These are phyloP conservation scores for Drosophila parthenogenetica DNA, from an alignment of 2,888 invertebrate genomes.

Conservation along the genomic window DNA sequence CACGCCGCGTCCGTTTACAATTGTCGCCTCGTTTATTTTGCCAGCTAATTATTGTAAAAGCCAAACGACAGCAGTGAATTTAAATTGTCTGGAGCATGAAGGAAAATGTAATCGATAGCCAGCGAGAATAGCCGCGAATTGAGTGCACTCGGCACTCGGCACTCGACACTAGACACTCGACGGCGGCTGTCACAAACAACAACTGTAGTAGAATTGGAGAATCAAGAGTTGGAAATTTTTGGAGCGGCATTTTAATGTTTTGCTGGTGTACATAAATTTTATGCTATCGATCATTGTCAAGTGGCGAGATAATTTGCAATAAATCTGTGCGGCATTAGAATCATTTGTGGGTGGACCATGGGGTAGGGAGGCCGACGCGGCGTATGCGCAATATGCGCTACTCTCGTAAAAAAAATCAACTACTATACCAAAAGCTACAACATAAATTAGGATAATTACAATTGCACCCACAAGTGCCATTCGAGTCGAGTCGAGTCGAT, in stretches of 20 bases:
- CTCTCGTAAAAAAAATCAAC: conserved; percentile 24
- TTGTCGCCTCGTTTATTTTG: conserved; percentile 63
- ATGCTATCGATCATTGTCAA: conserved; percentile 77
- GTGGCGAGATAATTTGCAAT: conserved; percentile 73
- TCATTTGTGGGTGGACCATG: conserved; percentile 20
- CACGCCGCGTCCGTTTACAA: conserved; percentile 21
- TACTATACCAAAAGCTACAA: conserved; percentile 51
- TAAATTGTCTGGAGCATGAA: conserved; percentile 16
- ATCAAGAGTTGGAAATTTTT: conserved; percentile 20
- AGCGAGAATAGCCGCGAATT: conserved; percentile 19
- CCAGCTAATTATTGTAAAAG: conserved; percentile 63
- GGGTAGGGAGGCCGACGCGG: conserved; percentile 10
- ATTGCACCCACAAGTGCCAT: conserved; percentile 81
- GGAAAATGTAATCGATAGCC: conserved; percentile 41
- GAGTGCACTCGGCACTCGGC: conserved; percentile 36
- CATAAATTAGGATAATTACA: conserved; percentile 81
- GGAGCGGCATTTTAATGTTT: conserved; percentile 54
- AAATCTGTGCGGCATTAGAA: conserved; percentile 74
- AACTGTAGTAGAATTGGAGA: conserved; percentile 7
- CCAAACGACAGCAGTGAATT: conserved; percentile 45
- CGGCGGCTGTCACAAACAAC: conserved; percentile 17
- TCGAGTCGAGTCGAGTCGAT: conserved; percentile 46
- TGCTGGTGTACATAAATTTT: conserved; percentile 62
- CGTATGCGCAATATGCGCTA: conserved; percentile 41
- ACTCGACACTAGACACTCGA: not conserved